phyloP scores from a whole-genome alignment of 2,888 invertebrate species.

The Malacosoma neustria region DNA sequence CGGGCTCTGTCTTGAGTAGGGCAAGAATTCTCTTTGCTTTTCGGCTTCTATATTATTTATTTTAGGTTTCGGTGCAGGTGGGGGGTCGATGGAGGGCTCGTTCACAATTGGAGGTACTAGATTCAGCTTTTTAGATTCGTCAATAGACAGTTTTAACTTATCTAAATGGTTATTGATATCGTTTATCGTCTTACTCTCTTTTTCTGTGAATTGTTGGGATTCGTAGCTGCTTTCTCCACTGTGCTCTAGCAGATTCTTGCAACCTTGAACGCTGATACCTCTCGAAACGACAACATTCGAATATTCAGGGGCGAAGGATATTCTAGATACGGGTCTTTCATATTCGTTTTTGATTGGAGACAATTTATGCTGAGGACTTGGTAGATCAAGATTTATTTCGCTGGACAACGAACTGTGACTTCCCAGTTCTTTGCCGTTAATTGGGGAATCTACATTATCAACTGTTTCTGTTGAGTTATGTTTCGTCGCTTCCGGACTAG shows the following conservation, averaged over 20 bases:
- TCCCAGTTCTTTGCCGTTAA: slow-evolving; percentile 55
- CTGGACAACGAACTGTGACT: slow-evolving; percentile 69
- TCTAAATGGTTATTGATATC: slow-evolving; percentile 45
- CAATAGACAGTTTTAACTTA: slow-evolving; percentile 48
- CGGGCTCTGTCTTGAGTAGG: slow-evolving; percentile 56
- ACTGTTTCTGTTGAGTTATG: slow-evolving; percentile 71
- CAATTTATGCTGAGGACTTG: slow-evolving; percentile 60
- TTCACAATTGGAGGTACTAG: slow-evolving; percentile 33
- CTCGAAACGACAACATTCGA: slow-evolving; percentile 54
- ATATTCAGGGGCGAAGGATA: slow-evolving; percentile 54
- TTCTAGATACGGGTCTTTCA: slow-evolving; percentile 48
- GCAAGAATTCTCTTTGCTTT: slow-evolving; percentile 42
- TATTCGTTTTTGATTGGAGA: slow-evolving; percentile 49
- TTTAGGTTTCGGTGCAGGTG: slow-evolving; percentile 38
- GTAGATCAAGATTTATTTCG: slow-evolving; percentile 73
- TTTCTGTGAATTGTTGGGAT: slow-evolving; percentile 36
- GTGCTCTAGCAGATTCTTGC: slow-evolving; percentile 47
- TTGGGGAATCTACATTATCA: slow-evolving; percentile 61
- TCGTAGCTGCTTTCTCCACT: slow-evolving; percentile 54
- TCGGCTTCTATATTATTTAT: slow-evolving; percentile 42
- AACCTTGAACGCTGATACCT: slow-evolving; percentile 56
- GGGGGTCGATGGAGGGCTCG: slow-evolving; percentile 24
- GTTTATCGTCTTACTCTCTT: slow-evolving; percentile 34
- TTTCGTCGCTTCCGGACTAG: slow-evolving; percentile 74
- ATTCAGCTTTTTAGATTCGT: slow-evolving; percentile 33